Evolutionary conservation across 2,888 invertebrate genomes (phyloP).

Genomic region (Drosophila phalerata): DNA sequence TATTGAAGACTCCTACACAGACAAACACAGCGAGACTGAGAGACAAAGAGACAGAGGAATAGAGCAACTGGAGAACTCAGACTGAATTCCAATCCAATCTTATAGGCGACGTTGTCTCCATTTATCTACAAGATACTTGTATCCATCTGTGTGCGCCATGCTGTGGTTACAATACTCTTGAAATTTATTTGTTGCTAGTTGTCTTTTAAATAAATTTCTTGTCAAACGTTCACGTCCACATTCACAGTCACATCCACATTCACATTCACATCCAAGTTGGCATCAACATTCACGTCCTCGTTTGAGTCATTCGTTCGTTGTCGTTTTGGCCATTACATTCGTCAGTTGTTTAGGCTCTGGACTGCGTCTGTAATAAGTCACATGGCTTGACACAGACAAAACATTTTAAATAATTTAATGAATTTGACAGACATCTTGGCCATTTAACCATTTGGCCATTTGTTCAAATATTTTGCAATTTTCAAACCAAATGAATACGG

Average conservation of each 20-base stretch:
- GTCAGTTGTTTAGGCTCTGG: constrained; percentile 68
- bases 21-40: constrained; percentile 23
- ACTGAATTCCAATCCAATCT: constrained; percentile 44
- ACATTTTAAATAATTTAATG: constrained; percentile 77
- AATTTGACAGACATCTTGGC: constrained; percentile 64
- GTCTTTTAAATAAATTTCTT: constrained; percentile 82
- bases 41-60: constrained; percentile 15
- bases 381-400: constrained; percentile 69
- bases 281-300: constrained; percentile 24
- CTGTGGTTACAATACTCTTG: constrained; percentile 55
- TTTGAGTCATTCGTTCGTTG: constrained; percentile 25
- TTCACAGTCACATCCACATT: constrained; percentile 18
- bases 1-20: constrained; percentile 53
- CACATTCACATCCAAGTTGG: constrained; percentile 20
- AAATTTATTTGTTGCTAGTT: constrained; percentile 82
- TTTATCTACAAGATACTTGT: constrained; percentile 17
- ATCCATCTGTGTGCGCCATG: constrained; percentile 26
- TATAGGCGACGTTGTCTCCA: constrained; percentile 10
- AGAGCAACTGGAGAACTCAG: constrained; percentile 2
- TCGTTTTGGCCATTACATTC: constrained; percentile 59
- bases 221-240: constrained; percentile 67
- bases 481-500: constrained; percentile 22
- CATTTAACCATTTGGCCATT: constrained; percentile 39
- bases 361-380: constrained; percentile 78
- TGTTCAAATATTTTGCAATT: constrained; percentile 46